Percentiles rank a stretch among this genome's conserved stretches.
phyloP scores from a whole-genome alignment of 2,113 vertebrate genomes.

The Rhineura floridana region DNA sequence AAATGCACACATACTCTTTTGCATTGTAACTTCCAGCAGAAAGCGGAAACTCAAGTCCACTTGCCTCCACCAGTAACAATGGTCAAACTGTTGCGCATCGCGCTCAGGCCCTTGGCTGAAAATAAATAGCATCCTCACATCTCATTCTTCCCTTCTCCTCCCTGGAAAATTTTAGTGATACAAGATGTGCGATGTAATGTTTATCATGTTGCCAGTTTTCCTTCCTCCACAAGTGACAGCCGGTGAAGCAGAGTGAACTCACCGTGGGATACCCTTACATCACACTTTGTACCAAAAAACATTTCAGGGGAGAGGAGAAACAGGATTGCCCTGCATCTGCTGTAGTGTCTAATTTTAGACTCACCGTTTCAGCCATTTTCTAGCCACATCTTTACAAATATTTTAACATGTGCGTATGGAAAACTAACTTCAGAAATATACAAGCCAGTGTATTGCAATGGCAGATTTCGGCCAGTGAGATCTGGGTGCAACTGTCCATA shows the following conservation, averaged over 20 bases:
- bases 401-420: not conserved
- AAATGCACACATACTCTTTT: not conserved
- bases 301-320: not conserved
- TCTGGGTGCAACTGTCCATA: not conserved
- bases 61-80: too few species aligned
- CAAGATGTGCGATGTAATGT: not conserved
- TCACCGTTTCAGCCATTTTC: not conserved
- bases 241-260: not conserved
- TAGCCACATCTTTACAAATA: not conserved
- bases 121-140: too few species aligned
- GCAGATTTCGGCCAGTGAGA: not conserved
- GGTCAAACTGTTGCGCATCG: too few species aligned
- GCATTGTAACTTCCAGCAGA: not conserved
- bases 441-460: not conserved
- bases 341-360: not conserved
- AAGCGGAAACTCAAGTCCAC: not conserved
- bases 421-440: not conserved
- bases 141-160: not conserved
- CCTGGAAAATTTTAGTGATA: not conserved
- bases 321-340: not conserved
- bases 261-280: not conserved
- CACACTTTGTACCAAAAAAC: not conserved
- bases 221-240: not conserved
- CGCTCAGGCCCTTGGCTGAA: too few species aligned
- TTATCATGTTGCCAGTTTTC: not conserved